A percentile compares a stretch with the other conserved stretches of the same genome.
Evolutionary conservation across 2,888 invertebrate species (phyloP).

Genomic region (Dysmachus trigonus): DNA sequence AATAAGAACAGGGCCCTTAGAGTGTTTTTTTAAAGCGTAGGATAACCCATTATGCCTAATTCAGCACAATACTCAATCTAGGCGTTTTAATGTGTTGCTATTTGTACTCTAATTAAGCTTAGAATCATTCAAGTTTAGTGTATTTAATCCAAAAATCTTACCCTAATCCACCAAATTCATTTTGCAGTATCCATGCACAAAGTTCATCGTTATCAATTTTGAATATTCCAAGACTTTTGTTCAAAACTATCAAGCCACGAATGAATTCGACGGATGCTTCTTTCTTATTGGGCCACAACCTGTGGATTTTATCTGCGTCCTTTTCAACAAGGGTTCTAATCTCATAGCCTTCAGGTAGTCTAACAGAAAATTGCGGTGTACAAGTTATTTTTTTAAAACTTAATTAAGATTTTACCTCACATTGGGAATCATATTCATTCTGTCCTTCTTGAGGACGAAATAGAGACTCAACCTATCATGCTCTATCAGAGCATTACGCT

Average conservation of each 20-base stretch:
- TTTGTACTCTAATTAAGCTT: too few relatives aligned
- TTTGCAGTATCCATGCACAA: constrained; percentile 46
- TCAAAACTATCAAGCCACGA: constrained; percentile 43
- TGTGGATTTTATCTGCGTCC: constrained; percentile 44
- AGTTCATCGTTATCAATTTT: constrained; percentile 21
- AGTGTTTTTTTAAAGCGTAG: too few relatives aligned
- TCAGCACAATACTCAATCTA: too few relatives aligned
- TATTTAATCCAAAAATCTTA: too few relatives aligned
- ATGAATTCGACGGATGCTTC: constrained; percentile 46
- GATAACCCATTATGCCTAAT: too few relatives aligned
- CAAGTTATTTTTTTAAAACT: not conserved
- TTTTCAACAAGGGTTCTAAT: constrained; percentile 9
- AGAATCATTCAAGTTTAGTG: too few relatives aligned
- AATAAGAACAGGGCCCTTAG: too few relatives aligned
- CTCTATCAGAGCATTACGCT: constrained; percentile 51
- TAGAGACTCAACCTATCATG: constrained; percentile 55
- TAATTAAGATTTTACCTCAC: not conserved
- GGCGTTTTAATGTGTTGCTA: too few relatives aligned
- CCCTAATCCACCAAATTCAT: constrained; percentile 48
- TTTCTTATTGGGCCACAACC: constrained; percentile 47
- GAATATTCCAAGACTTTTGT: constrained; percentile 46
- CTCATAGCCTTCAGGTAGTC: constrained; percentile 55
- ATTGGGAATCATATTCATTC: not conserved
- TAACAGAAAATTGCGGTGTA: not conserved
- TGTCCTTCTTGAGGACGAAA: constrained; percentile 44